Evolutionary conservation across 2,113 vertebrate genomes (phyloP).

Genomic region (Megalops atlanticus): DNA sequence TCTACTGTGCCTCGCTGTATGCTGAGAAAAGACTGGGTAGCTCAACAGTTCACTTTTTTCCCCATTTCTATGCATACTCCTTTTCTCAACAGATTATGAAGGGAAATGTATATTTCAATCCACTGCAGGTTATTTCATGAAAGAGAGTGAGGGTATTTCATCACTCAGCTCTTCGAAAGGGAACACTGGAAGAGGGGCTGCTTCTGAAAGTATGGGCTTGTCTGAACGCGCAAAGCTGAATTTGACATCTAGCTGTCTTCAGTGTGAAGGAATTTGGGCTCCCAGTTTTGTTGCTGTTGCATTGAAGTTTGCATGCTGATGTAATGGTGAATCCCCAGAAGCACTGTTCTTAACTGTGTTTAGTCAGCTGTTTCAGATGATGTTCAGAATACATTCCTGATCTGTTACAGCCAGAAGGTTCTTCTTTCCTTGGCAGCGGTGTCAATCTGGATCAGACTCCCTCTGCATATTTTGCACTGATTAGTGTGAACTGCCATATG

Average conservation of each 20-base stretch:
- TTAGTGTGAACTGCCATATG: neutral
- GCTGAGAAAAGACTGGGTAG: no score
- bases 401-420: neutral
- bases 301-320: slow-evolving; percentile 44
- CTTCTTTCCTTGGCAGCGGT: neutral
- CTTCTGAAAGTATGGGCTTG: neutral
- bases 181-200: slow-evolving; percentile 12
- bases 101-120: neutral
- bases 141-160: neutral
- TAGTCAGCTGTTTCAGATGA: slow-evolving; percentile 3
- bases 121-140: neutral
- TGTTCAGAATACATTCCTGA: slow-evolving; percentile 11
- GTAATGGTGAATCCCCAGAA: slow-evolving; percentile 36
- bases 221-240: slow-evolving; percentile 1
- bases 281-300: slow-evolving; percentile 22
- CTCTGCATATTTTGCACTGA: neutral
- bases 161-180: neutral
- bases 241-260: slow-evolving; percentile 45
- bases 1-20: no score
- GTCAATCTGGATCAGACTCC: neutral
- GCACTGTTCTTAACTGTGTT: slow-evolving; percentile 10
- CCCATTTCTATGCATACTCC: no score
- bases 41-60: no score
- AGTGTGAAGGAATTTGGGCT: slow-evolving; percentile 41
- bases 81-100: neutral